These are phyloP conservation scores for Pentalonia nigronervosa DNA, from an alignment of 1,140 invertebrate genomes.

Conservation along the genomic window DNA sequence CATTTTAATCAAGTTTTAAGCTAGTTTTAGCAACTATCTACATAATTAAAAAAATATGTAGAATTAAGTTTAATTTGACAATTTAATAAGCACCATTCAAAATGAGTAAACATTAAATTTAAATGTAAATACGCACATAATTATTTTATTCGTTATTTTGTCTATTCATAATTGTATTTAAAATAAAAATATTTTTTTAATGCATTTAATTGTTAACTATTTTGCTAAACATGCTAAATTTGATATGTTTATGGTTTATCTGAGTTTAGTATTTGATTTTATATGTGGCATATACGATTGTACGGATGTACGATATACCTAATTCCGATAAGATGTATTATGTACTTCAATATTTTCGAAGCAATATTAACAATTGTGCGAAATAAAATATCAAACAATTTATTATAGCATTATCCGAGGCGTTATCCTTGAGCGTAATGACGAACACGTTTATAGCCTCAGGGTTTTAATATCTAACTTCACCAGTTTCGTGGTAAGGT, in stretches of 20 bases:
- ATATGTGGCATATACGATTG: neutral
- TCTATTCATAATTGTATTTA: neutral
- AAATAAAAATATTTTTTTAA: too few species aligned
- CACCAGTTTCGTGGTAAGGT: neutral
- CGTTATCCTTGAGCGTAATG: constrained; percentile 7
- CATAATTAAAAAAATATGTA: too few species aligned
- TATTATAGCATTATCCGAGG: neutral
- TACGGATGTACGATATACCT: neutral
- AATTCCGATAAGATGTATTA: neutral
- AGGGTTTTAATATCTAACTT: neutral
- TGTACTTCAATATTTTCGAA: neutral
- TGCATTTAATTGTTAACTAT: neutral
- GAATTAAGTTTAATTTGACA: too few species aligned
- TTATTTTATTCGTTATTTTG: neutral
- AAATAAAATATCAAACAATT: neutral
- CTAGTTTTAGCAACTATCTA: too few species aligned
- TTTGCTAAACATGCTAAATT: neutral
- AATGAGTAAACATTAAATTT: too few species aligned
- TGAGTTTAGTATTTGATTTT: neutral
- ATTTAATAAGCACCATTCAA: too few species aligned
- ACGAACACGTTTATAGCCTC: neutral
- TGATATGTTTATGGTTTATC: neutral
- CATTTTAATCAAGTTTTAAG: too few species aligned
- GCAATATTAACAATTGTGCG: neutral
- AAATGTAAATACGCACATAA: neutral